These are phyloP conservation scores for Otis tarda DNA, from an alignment of 2,113 vertebrate species.

Conservation along the genomic window DNA sequence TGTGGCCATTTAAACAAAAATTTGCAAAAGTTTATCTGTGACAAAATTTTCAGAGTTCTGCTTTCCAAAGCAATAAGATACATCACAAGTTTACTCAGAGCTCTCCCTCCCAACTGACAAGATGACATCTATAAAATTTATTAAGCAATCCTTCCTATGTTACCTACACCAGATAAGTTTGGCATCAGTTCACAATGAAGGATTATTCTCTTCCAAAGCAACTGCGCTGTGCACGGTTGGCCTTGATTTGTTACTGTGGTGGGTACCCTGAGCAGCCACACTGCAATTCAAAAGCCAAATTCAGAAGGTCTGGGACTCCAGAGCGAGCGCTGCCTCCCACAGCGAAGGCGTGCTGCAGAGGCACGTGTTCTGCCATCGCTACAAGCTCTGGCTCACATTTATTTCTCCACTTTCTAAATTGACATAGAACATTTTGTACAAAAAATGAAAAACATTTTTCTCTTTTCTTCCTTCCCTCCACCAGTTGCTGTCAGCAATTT, in stretches of 20 bases:
- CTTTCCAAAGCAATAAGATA: background rate
- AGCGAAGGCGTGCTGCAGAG: background rate
- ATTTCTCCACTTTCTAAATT: background rate
- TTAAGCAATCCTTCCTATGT: background rate
- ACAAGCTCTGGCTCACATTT: background rate
- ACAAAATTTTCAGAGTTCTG: background rate
- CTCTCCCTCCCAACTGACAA: background rate
- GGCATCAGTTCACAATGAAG: background rate
- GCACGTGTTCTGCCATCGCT: background rate
- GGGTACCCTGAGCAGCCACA: background rate
- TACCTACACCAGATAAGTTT: background rate
- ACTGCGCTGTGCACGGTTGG: background rate
- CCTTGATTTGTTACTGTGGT: background rate
- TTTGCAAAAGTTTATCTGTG: background rate
- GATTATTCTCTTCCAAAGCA: background rate
- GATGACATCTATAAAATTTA: background rate
- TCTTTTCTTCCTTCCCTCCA: background rate
- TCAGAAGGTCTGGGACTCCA: background rate
- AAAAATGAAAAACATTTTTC: background rate
- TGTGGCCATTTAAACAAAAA: background rate
- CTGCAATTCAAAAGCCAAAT: background rate
- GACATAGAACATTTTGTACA: background rate
- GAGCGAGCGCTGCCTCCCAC: fast-evolving
- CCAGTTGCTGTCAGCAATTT: background rate
- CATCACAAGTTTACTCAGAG: background rate